These are phyloP conservation scores for Anoplius nigerrimus DNA, from an alignment of 2,888 invertebrate species.

Conservation along the genomic window DNA sequence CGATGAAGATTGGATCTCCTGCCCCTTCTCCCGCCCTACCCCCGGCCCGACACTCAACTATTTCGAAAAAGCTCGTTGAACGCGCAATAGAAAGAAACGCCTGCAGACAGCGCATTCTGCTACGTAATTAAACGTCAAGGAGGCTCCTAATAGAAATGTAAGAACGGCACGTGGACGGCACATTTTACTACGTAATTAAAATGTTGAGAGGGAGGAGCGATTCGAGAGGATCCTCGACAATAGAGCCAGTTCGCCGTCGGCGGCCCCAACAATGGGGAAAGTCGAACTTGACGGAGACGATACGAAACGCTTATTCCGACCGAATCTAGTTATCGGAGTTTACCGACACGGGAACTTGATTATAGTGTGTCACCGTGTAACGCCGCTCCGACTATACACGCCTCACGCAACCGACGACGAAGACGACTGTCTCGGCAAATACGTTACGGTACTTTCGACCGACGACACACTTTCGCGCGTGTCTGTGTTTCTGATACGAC, in stretches of 20 bases:
- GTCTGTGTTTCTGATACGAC: conserved; percentile 10
- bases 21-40: background rate
- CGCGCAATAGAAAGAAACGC: background rate
- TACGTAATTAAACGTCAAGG: background rate
- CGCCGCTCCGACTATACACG: conserved; percentile 27
- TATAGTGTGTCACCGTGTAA: conserved; percentile 36
- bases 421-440: conserved; percentile 30
- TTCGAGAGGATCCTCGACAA: background rate
- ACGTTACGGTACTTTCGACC: conserved; percentile 42
- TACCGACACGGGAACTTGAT: conserved; percentile 38
- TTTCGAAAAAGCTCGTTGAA: conserved; percentile 3
- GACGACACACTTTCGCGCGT: conserved; percentile 47
- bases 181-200: background rate
- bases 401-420: conserved; percentile 45
- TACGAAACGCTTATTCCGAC: conserved; percentile 41
- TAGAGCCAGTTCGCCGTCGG: conserved; percentile 16
- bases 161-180: background rate
- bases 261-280: conserved; percentile 40
- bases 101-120: background rate
- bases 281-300: conserved; percentile 19
- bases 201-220: background rate
- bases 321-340: conserved; percentile 47
- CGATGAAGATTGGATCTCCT: background rate
- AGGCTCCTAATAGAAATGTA: background rate
- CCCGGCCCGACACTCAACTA: background rate